Evolutionary conservation across 1,140 invertebrate species (phyloP), one percentile per base, ranked within the genome.

Genomic region (Bradynema listronoti): DNA sequence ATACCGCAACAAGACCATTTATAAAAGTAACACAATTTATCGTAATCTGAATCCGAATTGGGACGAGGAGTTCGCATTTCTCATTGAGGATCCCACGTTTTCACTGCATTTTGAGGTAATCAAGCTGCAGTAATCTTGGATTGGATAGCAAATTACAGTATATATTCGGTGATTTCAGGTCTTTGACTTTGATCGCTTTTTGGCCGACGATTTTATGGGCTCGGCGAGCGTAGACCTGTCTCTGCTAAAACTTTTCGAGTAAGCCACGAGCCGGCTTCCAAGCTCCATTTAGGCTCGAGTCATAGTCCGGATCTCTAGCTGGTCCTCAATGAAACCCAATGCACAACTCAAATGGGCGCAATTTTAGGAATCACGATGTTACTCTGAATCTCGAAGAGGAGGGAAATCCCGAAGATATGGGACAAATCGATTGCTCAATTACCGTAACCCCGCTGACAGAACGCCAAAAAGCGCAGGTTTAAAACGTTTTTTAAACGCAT

Each of bases 201-300:
- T 93, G 46, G 77, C 90, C 81, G 94, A 98, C 80, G 94, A 98
- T 82, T 94, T 93, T 75, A 95, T 98, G 89, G 94, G 94, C 11
- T 85, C 86, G 49, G 87, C 88, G 2, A 83, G 84, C 46, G 79
- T 98, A 58, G 89, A 94, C 78, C 82, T 95, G 29, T 87, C 86
- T 4, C 83, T 85, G 59, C 78, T 97, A 53, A 89, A 92, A 65
- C 81, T 92, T 25, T 87, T 88, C 63, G 85, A 80, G 84, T 86
- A 79, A 80, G 81, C 73, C 7, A n/a, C 7, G 43, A 49, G 11
- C 16, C 11, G 11, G 24, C 11, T 19, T 49, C 27, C 27, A 19
- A 49, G 46, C 11, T 49, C 24, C 19, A 19, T n/a, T n/a, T n/a
- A n/a, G n/a, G 11, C 36, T 39, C 11, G 36, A 39, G 36, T 11